Evolutionary conservation across 2,888 invertebrate genomes (phyloP).

Genomic region (Thyatira batis): DNA sequence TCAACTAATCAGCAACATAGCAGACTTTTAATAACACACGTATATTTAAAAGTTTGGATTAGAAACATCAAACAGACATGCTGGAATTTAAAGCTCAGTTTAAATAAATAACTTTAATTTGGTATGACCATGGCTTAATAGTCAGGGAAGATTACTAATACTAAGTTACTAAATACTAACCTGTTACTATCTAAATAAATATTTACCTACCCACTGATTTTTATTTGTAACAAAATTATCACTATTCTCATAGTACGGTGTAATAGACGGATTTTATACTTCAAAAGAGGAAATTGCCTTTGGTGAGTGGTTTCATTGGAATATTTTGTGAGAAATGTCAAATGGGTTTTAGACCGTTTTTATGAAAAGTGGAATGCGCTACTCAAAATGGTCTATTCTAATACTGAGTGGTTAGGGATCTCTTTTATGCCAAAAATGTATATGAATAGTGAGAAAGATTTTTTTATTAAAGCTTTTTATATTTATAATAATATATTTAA

Average conservation of each 20-base stretch:
- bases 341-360: constrained; percentile 53
- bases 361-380: constrained; percentile 31
- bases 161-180: not conserved
- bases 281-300: constrained; percentile 44
- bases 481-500: not conserved
- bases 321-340: constrained; percentile 55
- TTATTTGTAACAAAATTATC: constrained; percentile 2
- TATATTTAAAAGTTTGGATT: too few relatives aligned
- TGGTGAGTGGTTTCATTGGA: constrained; percentile 55
- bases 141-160: too few relatives aligned
- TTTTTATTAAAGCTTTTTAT: not conserved
- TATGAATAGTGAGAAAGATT: not conserved
- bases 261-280: constrained; percentile 25
- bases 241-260: constrained; percentile 23
- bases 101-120: too few relatives aligned
- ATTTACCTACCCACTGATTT: too few relatives aligned
- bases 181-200: not conserved
- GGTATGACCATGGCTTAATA: too few relatives aligned
- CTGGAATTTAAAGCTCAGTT: too few relatives aligned
- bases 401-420: constrained; percentile 11
- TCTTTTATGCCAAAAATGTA: not conserved
- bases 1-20: too few relatives aligned
- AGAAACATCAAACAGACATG: too few relatives aligned
- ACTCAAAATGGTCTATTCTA: constrained; percentile 25
- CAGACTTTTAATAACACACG: too few relatives aligned